Evolutionary conservation across 92 coral and sea anemone species (phyloP).

Genomic region (Galaxea fascicularis): DNA sequence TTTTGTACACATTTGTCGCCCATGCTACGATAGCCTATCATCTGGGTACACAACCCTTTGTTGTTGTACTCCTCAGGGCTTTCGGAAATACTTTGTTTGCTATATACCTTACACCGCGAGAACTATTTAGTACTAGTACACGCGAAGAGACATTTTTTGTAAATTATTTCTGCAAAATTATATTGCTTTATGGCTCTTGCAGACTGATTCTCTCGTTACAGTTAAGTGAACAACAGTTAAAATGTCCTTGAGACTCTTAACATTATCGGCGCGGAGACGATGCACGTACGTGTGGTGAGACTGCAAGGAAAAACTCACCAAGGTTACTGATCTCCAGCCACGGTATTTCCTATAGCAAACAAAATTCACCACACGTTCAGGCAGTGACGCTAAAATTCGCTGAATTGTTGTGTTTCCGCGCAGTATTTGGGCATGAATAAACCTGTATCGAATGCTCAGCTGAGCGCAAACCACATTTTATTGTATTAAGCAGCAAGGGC

Average conservation of each 20-base stretch:
- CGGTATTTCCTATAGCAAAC: slow-evolving; percentile 1
- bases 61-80: neutral
- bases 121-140: neutral
- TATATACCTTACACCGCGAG: neutral
- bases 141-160: neutral
- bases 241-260: slow-evolving; percentile 17
- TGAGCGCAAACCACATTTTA: neutral
- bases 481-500: slow-evolving; percentile 3
- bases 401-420: slow-evolving; percentile 30
- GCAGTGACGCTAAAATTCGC: neutral
- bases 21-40: neutral
- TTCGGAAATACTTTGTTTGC: slow-evolving; percentile 40
- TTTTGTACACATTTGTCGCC: slow-evolving; percentile 7
- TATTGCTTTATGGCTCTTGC: slow-evolving; percentile 10
- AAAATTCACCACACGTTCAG: neutral
- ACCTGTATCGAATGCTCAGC: neutral
- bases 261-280: neutral
- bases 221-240: slow-evolving; percentile 17
- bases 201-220: neutral
- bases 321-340: neutral
- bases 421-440: neutral
- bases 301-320: neutral
- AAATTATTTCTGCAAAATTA: neutral
- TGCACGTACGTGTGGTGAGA: neutral
- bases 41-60: neutral